A percentile compares a stretch with the other conserved stretches of the same genome.
These are phyloP conservation scores for Micrasema longulum DNA, from an alignment of 1,140 invertebrate species.

Conservation along the genomic window DNA sequence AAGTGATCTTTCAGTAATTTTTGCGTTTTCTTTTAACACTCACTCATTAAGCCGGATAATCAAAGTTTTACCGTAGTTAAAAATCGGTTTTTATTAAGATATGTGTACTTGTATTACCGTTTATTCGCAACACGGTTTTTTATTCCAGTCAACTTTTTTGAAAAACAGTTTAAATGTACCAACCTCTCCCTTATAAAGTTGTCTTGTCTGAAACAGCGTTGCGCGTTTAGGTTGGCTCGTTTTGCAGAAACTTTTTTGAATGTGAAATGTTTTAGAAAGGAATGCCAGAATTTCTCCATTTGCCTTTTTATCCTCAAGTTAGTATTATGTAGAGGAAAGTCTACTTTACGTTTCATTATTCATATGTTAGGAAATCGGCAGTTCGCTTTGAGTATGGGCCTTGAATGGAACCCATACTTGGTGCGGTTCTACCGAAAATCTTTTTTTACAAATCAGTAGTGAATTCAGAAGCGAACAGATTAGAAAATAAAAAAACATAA, in stretches of 20 bases:
- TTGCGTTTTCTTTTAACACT: too few species aligned
- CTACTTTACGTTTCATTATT: background rate
- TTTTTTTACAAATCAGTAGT: background rate
- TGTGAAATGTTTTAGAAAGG: conserved; percentile 20
- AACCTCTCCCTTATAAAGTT: too few species aligned
- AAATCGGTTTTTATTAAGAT: too few species aligned
- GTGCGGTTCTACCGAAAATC: conserved; percentile 11
- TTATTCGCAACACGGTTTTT: too few species aligned
- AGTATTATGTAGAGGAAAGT: conserved; percentile 3
- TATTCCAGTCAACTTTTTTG: too few species aligned
- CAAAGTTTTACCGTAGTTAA: too few species aligned
- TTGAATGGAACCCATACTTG: conserved; percentile 1
- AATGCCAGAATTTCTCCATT: conserved; percentile 14
- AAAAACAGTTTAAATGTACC: too few species aligned
- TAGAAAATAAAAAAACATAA: too few species aligned
- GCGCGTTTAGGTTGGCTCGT: background rate
- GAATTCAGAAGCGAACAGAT: background rate
- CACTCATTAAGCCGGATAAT: too few species aligned
- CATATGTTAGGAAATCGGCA: conserved; percentile 21
- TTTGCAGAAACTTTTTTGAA: conserved; percentile 14
- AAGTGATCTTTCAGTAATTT: too few species aligned
- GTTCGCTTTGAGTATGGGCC: conserved; percentile 21
- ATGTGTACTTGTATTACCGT: too few species aligned
- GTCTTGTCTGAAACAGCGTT: too few species aligned
- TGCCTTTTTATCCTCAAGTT: conserved; percentile 36